These are phyloP conservation scores for Lycocorax pyrrhopterus DNA, from an alignment of 2,113 vertebrate genomes.

Conservation along the genomic window DNA sequence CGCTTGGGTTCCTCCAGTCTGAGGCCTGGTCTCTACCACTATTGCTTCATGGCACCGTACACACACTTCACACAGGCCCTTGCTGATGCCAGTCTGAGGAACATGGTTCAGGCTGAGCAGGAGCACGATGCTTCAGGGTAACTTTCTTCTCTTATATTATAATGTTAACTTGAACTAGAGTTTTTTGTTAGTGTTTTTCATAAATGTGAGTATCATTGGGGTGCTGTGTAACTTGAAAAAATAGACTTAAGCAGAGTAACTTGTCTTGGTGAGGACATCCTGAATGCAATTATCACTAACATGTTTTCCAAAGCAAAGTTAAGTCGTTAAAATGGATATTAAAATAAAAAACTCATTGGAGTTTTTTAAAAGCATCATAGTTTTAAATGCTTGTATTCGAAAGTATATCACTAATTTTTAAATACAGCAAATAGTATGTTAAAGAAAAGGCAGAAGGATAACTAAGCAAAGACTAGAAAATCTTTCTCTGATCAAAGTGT, in stretches of 20 bases:
- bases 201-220: background rate
- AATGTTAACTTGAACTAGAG: background rate
- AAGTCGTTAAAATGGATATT: background rate
- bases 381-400: background rate
- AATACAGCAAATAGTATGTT: background rate
- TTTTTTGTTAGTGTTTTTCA: background rate
- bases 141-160: background rate
- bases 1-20: conserved; percentile 91
- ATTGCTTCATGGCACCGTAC: conserved; percentile 98
- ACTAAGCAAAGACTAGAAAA: background rate
- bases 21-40: conserved; percentile 93
- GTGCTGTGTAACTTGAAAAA: background rate
- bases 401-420: background rate
- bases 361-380: background rate
- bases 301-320: background rate
- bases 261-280: background rate
- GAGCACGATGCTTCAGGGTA: conserved; percentile 92
- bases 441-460: background rate
- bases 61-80: conserved; percentile 98
- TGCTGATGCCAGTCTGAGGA: conserved; percentile 92
- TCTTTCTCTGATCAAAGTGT: background rate
- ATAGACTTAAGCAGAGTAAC: background rate
- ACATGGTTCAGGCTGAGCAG: conserved; percentile 93
- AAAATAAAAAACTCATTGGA: too few relatives aligned
- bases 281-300: background rate